Evolutionary conservation across 1,140 invertebrate genomes (phyloP).

Genomic region (Pinna nobilis): DNA sequence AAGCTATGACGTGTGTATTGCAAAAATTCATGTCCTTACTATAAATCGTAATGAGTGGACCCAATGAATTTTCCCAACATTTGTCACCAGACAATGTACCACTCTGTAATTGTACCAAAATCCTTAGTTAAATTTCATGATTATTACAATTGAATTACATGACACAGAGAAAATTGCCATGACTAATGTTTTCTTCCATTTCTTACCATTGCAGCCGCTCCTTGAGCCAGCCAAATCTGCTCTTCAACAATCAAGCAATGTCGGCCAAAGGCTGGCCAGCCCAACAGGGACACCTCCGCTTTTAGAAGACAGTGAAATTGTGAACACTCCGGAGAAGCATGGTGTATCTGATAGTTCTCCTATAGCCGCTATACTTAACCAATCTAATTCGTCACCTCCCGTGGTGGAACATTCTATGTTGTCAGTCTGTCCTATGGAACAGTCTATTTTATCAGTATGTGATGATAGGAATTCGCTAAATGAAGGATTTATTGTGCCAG

Average conservation of each 20-base stretch:
- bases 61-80: too few species aligned
- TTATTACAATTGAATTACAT: too few species aligned
- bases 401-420: slow-evolving; percentile 38
- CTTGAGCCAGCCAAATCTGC: slow-evolving; percentile 21
- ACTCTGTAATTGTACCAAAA: too few species aligned
- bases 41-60: too few species aligned
- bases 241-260: background rate
- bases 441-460: slow-evolving; percentile 44
- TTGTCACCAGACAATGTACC: too few species aligned
- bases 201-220: slow-evolving; percentile 20
- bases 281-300: slow-evolving; percentile 27
- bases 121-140: too few species aligned
- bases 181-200: too few species aligned
- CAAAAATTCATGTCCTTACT: too few species aligned
- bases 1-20: too few species aligned
- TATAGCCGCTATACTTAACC: too few species aligned
- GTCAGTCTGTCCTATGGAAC: slow-evolving; percentile 41
- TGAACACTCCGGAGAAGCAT: slow-evolving; percentile 12
- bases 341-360: background rate
- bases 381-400: too few species aligned
- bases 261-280: background rate
- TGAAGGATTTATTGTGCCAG: slow-evolving; percentile 57
- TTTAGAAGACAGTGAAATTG: slow-evolving; percentile 17
- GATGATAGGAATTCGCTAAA: slow-evolving; percentile 53
- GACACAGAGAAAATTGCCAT: background rate